Base-by-base conservation (phyloP, 2,888 invertebrate species). In the Tachina lurida region DNA sequence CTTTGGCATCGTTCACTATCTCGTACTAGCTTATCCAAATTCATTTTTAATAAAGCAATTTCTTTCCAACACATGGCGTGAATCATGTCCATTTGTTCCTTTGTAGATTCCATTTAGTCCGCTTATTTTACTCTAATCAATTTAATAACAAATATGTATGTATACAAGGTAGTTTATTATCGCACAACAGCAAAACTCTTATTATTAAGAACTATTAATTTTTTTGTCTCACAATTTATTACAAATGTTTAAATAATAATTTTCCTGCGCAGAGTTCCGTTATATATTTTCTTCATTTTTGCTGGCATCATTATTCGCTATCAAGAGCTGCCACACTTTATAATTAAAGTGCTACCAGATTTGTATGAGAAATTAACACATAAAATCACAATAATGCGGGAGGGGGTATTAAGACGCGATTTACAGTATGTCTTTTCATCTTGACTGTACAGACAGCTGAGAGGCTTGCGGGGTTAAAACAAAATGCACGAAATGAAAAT, bases 21-120 rank as follows among this genome's bases (percentile, higher is more conserved):
- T 1, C 54, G 10, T 10, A 88, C 31, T 52, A 81, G 87, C 15
- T 54, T 74, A 3, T 80, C 49, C 10, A 88, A 62, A 65, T 87
- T 88, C 0, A 31, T n/a, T 19, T 86, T 80, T 31, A 88, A 67
- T 41, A 79, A 67, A 22, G 71, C 54, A 13, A 88, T 54, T 73
- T 88, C 88, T 9, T 86, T 86, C 65, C 81, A 78, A 63, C 87
- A 88, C 78, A 88, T 85, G 10, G 15, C 54, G 58, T 87, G 83
- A 84, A 88, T 85, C 17, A 81, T 78, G 22, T 79, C 54, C 87
- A 87, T 87, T 56, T 88, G 65, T 15, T 73, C 58, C 31, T 63
- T 77, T 13, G 54, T 56, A 45, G 12, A 52, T 19, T 60, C 73
- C 83, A 83, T 83, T 65, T 74, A 19, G 1, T 19, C 19, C 9